phyloP scores from a whole-genome alignment of 1,140 invertebrate genomes.

The Branchinecta lindahli region DNA sequence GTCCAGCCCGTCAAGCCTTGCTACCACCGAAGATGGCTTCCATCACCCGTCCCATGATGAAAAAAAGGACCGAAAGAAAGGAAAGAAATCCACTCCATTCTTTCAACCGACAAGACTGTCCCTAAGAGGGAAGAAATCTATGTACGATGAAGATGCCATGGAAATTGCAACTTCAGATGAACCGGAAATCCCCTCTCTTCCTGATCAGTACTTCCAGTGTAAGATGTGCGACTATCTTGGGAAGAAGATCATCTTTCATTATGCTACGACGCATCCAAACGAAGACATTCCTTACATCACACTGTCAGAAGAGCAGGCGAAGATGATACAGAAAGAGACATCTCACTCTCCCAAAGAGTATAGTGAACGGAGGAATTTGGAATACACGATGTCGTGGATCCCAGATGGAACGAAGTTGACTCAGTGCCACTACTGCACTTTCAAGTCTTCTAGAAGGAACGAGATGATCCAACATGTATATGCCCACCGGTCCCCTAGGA shows the following conservation, averaged over 20 bases:
- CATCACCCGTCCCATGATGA: not conserved
- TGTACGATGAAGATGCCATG: slow-evolving; percentile 16
- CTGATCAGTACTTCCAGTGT: slow-evolving; percentile 33
- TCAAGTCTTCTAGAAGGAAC: slow-evolving; percentile 22
- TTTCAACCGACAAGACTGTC: slow-evolving; percentile 18
- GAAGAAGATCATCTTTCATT: slow-evolving; percentile 46
- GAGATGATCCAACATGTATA: slow-evolving; percentile 25
- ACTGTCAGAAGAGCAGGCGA: slow-evolving; percentile 13
- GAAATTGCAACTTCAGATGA: slow-evolving; percentile 12
- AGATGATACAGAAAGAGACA: slow-evolving; percentile 22
- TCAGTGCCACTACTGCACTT: slow-evolving; percentile 24
- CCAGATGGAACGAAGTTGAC: slow-evolving; percentile 20
- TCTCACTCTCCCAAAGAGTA: slow-evolving; percentile 21
- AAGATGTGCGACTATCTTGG: slow-evolving; percentile 42
- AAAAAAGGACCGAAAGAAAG: slow-evolving; percentile 8
- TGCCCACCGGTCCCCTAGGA: slow-evolving; percentile 20
- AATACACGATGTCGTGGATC: not conserved
- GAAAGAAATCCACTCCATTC: not conserved
- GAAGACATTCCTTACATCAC: slow-evolving; percentile 38
- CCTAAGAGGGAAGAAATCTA: slow-evolving; percentile 15
- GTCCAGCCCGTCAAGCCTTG: not conserved
- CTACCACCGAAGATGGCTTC: not conserved
- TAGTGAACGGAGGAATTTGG: slow-evolving; percentile 18
- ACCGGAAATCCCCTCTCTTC: slow-evolving; percentile 17
- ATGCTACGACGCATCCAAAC: slow-evolving; percentile 41